These are phyloP conservation scores for Musca vetustissima DNA, from an alignment of 1,140 invertebrate species.

Conservation along the genomic window DNA sequence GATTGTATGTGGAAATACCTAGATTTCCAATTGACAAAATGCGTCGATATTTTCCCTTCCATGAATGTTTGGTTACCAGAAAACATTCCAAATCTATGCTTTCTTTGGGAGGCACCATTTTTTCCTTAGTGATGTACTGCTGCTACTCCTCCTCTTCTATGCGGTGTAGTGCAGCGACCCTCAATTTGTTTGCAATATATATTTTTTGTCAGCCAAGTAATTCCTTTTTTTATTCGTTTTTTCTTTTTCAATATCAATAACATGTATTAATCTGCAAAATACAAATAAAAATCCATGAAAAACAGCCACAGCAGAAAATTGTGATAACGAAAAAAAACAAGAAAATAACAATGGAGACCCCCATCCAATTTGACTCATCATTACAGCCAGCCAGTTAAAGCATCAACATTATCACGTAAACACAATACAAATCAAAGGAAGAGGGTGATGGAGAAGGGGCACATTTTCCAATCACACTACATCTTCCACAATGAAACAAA, in stretches of 20 bases:
- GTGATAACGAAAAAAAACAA: slow-evolving; percentile 12
- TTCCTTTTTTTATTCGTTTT: no score
- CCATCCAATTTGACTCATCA: no score
- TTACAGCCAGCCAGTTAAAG: no score
- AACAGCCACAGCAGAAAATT: not conserved
- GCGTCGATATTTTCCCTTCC: slow-evolving; percentile 98
- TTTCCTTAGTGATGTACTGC: not conserved
- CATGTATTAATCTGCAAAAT: slow-evolving; percentile 14
- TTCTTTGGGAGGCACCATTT: slow-evolving; percentile 80
- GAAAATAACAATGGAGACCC: not conserved
- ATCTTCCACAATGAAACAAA: no score
- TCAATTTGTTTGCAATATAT: no score
- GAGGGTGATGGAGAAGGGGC: no score
- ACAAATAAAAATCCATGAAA: not conserved
- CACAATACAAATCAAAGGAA: no score
- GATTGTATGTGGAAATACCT: slow-evolving; percentile 97
- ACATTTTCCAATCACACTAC: no score
- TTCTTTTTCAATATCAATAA: slow-evolving; percentile 11
- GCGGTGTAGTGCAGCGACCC: no score
- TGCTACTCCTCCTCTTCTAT: no score
- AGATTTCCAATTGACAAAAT: slow-evolving; percentile 95
- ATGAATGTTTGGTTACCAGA: slow-evolving; percentile 92
- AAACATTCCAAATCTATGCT: slow-evolving; percentile 92
- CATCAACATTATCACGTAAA: no score
- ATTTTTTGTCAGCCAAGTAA: no score